phyloP scores from a whole-genome alignment of 2,113 vertebrate genomes.

The Aspidoscelis tigris region DNA sequence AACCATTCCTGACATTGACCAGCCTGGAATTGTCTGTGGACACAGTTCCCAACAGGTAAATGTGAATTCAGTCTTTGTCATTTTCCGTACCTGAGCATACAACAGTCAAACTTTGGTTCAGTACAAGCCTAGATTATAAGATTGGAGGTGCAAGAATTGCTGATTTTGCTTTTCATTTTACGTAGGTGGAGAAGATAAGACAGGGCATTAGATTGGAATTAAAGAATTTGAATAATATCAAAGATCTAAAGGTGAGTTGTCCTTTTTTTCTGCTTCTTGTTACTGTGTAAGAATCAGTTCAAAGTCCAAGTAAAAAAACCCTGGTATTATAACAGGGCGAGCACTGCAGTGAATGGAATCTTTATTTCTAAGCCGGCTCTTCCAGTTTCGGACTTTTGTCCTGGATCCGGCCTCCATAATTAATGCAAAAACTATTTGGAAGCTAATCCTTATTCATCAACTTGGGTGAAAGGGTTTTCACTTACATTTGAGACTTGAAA shows the following conservation, averaged over 20 bases:
- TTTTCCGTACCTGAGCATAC: too few species aligned
- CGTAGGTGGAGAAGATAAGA: constrained; percentile 92
- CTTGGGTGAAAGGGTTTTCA: not conserved
- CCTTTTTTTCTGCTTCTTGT: not conserved
- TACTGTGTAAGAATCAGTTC: not conserved
- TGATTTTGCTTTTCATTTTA: not conserved
- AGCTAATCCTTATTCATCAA: not conserved
- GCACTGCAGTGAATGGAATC: not conserved
- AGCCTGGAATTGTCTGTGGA: too few species aligned
- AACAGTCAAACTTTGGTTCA: too few species aligned
- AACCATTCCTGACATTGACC: too few species aligned
- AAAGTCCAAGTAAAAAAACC: too few species aligned
- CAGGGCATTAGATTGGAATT: constrained; percentile 76
- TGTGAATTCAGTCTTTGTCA: too few species aligned
- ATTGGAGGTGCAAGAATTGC: not conserved
- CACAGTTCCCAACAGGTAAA: too few species aligned
- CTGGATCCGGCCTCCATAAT: not conserved
- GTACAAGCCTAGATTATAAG: not conserved
- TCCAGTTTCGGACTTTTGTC: not conserved
- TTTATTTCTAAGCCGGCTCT: not conserved
- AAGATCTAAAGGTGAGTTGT: constrained; percentile 82
- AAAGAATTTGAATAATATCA: constrained; percentile 65
- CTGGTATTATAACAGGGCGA: too few species aligned
- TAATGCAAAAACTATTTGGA: not conserved
- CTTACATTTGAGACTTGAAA: not conserved